These are phyloP conservation scores for Huso huso DNA, from an alignment of 2,797 vertebrate species.

Conservation along the genomic window DNA sequence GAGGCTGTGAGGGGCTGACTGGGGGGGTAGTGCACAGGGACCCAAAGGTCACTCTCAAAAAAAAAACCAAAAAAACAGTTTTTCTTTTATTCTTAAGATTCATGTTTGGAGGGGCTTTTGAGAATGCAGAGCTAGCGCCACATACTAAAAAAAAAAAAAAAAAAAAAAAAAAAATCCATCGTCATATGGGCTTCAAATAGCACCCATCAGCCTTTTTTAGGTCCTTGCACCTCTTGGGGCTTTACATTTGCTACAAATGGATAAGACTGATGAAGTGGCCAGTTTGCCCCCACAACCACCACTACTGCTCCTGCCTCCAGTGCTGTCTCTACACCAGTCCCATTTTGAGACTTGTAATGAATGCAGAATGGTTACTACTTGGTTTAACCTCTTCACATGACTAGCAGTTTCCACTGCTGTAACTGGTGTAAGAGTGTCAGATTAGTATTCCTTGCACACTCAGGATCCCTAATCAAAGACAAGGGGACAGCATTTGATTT, in stretches of 20 bases:
- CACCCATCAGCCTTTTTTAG: background rate
- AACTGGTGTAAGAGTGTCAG: background rate
- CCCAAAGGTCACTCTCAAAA: conserved; percentile 8
- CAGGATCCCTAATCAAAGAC: background rate
- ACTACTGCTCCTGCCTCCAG: too few relatives aligned
- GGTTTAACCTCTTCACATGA: background rate
- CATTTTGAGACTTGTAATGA: too few relatives aligned
- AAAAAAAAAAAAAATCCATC: background rate
- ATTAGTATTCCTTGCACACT: background rate
- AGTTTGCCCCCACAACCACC: too few relatives aligned
- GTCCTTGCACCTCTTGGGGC: background rate
- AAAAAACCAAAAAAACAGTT: background rate
- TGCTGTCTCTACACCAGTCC: too few relatives aligned
- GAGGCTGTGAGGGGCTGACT: conserved; percentile 48
- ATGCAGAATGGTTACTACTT: too few relatives aligned
- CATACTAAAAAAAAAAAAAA: background rate
- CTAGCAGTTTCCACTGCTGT: background rate
- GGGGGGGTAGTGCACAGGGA: conserved; percentile 19
- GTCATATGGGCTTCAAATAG: too few relatives aligned
- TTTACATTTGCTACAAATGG: too few relatives aligned
- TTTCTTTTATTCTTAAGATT: background rate
- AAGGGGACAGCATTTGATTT: conserved; percentile 4
- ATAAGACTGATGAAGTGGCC: too few relatives aligned
- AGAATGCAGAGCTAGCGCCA: background rate
- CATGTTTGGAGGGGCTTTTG: background rate